Percentiles rank a stretch among this genome's conserved stretches.
These are phyloP conservation scores for Dysidea cf. avara DNA, from an alignment of 37 sponge, comb jelly and placozoan genomes.

Conservation along the genomic window DNA sequence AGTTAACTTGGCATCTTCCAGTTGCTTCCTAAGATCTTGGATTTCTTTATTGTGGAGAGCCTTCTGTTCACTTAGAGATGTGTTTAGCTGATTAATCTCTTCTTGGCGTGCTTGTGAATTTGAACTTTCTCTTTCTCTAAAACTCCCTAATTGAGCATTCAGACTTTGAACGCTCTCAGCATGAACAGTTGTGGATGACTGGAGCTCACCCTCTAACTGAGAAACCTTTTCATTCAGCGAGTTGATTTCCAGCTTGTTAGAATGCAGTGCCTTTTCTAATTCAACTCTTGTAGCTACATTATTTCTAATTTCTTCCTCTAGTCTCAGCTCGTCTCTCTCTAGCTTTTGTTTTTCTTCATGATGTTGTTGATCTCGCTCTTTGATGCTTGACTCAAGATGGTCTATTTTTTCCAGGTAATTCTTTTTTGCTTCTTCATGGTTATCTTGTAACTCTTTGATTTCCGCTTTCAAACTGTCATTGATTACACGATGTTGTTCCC, in stretches of 20 bases:
- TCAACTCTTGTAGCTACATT: not conserved
- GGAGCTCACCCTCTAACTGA: not conserved
- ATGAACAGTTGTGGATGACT: not conserved
- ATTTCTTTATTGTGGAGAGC: not conserved
- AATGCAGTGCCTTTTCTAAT: not conserved
- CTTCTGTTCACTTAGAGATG: not conserved
- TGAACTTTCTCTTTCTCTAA: not conserved
- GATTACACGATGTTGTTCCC: not conserved
- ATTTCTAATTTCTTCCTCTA: not conserved
- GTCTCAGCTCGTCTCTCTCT: not conserved
- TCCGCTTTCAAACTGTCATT: not conserved
- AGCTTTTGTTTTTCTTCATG: slow-evolving; percentile 1
- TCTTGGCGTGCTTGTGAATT: not conserved
- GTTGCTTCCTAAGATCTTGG: not conserved
- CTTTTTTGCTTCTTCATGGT: not conserved
- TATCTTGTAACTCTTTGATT: not conserved
- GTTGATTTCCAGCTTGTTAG: not conserved
- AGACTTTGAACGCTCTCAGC: slow-evolving; percentile 18
- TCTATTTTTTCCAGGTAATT: not conserved
- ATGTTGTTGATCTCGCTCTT: not conserved
- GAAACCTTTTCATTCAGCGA: not conserved
- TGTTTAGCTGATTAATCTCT: not conserved
- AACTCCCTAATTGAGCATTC: not conserved
- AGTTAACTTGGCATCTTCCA: not conserved
- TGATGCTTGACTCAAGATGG: not conserved